Conservation (phyloP, 2,113 vertebrate genomes). For the rat (Rattus norvegicus) region DNA sequence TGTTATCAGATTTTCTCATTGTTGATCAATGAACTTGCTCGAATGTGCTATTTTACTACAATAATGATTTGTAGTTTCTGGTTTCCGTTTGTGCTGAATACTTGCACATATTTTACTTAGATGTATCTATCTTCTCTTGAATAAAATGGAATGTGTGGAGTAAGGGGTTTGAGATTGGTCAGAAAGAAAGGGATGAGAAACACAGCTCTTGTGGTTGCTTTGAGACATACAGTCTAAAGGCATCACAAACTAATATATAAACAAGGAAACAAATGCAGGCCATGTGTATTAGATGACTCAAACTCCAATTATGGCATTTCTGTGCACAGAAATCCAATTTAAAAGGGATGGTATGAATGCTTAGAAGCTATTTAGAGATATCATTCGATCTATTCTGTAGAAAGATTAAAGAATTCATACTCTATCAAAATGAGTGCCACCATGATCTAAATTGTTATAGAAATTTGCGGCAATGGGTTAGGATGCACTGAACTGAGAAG, state of each 20-base stretch:
- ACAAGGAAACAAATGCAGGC: not conserved
- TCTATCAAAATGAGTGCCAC: not conserved
- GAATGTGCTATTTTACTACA: not conserved
- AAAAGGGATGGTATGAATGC: not conserved
- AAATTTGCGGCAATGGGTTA: not conserved
- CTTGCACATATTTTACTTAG: constrained; percentile 17
- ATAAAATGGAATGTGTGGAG: not conserved
- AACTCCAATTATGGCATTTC: not conserved
- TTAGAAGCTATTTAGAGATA: not conserved
- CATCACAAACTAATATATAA: constrained; percentile 5
- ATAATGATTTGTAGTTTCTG: not conserved
- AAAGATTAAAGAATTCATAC: constrained; percentile 1
- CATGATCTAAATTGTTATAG: not conserved
- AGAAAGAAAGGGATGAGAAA: not conserved
- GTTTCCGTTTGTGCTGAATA: not conserved
- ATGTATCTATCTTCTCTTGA: not conserved
- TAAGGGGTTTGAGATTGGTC: not conserved
- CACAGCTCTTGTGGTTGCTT: not conserved
- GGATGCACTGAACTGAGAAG: not conserved
- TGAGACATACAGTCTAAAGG: not conserved
- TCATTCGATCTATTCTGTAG: not conserved
- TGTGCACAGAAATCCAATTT: not conserved
- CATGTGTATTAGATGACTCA: not conserved
- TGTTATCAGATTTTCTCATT: not conserved
- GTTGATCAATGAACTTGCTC: not conserved